Base-by-base conservation (phyloP, 2,797 vertebrate species). In the Capromys pilorides region DNA sequence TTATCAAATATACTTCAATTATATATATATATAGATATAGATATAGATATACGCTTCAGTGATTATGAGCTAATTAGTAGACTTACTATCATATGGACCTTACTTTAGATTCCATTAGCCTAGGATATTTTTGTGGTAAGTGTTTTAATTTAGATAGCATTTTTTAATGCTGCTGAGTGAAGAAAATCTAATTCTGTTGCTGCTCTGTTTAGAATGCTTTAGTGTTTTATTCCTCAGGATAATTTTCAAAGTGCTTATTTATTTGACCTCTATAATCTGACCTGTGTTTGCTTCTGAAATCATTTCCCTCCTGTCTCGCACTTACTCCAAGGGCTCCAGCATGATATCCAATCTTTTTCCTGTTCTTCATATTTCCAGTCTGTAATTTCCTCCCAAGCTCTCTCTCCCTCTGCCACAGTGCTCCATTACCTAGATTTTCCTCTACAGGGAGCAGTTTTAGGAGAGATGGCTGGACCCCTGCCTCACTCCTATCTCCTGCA, bases 161-260 rank as follows among this genome's bases (percentile, higher is more conserved):
- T 31, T 90, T 75, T 86, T 93, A 49, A 69, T 78, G 11, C 41
- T 28, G 79, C 92, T 80, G 7, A 90, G 24, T 33, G 28, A 87
- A 92, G 84, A 28, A 89, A 73, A 45, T 86, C 3, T 49, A 41
- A 82, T 62, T 51, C 19, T 81, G 12, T 78, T 39, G 71, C 16
- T 94, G 95, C 9, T n/a, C n/a, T 93, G 13, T 84, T 71, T 95
- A 81, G 71, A 93, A 89, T 51, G 93, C 14, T 85, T 93, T 28
- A 73, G 1, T 81, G 71, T 84, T 33, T 71, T 94, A 77, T 91
- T 78, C 59, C 61, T 89, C n/a, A 75, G 39, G 51, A 88, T 90
- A 71, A 33, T 10, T 2, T 87, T 92, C 12, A 81, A 90, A 64
- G 66, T 82, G n/a, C 64, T 88, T 69, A 24, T 83, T 88, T 69